Evolutionary conservation across 2,888 invertebrate genomes (phyloP).

Genomic region (Lepidonotus clava): DNA sequence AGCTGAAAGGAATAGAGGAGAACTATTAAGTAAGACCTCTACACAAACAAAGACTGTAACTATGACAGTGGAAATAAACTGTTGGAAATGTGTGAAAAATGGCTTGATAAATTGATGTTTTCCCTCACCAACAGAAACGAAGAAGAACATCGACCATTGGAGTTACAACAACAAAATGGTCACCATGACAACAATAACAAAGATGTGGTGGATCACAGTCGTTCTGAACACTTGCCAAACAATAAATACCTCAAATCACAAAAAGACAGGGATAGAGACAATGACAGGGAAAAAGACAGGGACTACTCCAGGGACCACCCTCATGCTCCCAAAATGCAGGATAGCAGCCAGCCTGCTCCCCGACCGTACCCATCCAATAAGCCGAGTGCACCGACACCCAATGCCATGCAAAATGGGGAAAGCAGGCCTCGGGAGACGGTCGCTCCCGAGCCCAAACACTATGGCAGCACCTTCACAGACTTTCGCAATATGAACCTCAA

Average conservation of each 20-base stretch:
- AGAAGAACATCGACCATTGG: not conserved
- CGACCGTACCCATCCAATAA: too few relatives aligned
- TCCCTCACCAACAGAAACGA: too few relatives aligned
- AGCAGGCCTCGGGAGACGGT: not conserved
- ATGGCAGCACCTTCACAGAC: slow-evolving; percentile 57
- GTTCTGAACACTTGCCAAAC: slow-evolving; percentile 46
- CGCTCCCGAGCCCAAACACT: slow-evolving; percentile 33
- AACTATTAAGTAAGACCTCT: too few relatives aligned
- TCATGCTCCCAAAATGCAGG: not conserved
- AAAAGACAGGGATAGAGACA: slow-evolving; percentile 32
- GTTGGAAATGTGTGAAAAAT: too few relatives aligned
- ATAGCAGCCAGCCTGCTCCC: not conserved
- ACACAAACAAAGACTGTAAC: too few relatives aligned
- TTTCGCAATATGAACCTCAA: slow-evolving; percentile 51
- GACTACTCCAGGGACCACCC: not conserved
- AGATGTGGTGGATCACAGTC: not conserved
- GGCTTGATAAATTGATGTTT: too few relatives aligned
- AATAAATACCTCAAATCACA: slow-evolving; percentile 52
- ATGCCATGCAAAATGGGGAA: not conserved
- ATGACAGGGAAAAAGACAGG: slow-evolving; percentile 1
- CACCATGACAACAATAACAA: slow-evolving; percentile 2
- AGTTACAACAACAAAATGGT: not conserved
- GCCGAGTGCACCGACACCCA: not conserved
- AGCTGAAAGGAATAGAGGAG: not conserved
- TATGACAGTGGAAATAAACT: too few relatives aligned